These are phyloP conservation scores for Melanostoma mellinum DNA, from an alignment of 2,888 invertebrate species.

Conservation along the genomic window DNA sequence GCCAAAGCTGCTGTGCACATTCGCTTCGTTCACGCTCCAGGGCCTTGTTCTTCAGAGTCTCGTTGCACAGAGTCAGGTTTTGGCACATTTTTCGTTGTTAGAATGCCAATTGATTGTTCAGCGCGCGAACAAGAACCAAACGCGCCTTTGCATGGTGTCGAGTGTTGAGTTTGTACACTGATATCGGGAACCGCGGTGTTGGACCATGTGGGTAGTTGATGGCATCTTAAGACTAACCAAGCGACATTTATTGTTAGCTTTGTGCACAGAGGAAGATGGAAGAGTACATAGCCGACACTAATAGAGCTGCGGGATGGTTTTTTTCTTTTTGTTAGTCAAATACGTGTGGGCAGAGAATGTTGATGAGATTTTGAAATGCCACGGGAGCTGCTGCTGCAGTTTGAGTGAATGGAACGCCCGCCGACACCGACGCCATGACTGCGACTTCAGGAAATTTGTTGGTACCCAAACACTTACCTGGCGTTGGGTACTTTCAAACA, in stretches of 20 bases:
- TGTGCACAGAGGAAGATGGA: not conserved
- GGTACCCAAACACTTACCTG: no score
- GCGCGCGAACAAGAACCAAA: not conserved
- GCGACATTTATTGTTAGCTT: slow-evolving; percentile 29
- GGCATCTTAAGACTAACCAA: slow-evolving; percentile 14
- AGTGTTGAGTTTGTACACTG: slow-evolving; percentile 7
- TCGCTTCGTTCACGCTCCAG: slow-evolving; percentile 7
- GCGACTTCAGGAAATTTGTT: no score
- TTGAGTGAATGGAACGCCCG: slow-evolving; percentile 8
- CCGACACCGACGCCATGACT: no score
- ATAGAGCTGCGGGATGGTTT: slow-evolving; percentile 1
- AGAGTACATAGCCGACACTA: not conserved
- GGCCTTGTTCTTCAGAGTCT: slow-evolving; percentile 2
- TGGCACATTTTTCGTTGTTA: not conserved
- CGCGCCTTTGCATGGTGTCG: not conserved
- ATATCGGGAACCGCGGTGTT: not conserved
- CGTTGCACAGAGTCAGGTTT: no score
- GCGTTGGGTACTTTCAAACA: no score
- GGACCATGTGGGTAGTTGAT: not conserved
- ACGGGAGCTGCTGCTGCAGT: slow-evolving; percentile 9
- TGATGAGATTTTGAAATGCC: slow-evolving; percentile 35
- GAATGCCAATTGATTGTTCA: not conserved
- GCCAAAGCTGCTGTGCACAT: slow-evolving; percentile 26
- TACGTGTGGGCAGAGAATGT: slow-evolving; percentile 15
- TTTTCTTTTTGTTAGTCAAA: not conserved